These are phyloP conservation scores for Zaprionus obscuricornis DNA, from an alignment of 2,888 invertebrate species.

Conservation along the genomic window DNA sequence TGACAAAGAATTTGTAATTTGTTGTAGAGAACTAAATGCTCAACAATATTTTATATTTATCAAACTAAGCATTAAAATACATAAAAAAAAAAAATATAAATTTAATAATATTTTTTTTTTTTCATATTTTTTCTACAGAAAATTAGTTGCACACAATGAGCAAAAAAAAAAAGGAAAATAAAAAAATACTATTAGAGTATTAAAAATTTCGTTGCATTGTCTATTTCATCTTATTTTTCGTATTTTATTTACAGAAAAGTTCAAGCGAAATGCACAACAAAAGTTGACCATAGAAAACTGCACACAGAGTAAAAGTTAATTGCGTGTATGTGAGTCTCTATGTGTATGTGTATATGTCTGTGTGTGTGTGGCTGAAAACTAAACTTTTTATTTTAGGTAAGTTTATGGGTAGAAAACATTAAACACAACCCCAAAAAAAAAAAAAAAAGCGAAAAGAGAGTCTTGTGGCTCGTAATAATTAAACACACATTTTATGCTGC, in stretches of 20 bases:
- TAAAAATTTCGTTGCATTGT: slow-evolving; percentile 16
- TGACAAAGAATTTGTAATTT: too few species aligned
- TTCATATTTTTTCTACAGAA: too few species aligned
- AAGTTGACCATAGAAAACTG: slow-evolving; percentile 68
- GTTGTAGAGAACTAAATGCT: too few species aligned
- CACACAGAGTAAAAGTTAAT: slow-evolving; percentile 72
- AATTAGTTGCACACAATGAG: too few species aligned
- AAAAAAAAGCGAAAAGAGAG: too few species aligned
- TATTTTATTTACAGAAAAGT: slow-evolving; percentile 71
- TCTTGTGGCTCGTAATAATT: slow-evolving; percentile 62
- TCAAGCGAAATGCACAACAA: slow-evolving; percentile 72
- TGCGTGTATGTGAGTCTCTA: too few species aligned
- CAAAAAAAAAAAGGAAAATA: too few species aligned
- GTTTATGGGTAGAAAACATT: slow-evolving; percentile 61
- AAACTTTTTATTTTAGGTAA: slow-evolving; percentile 75
- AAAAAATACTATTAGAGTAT: slow-evolving; percentile 28
- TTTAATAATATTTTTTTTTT: too few species aligned
- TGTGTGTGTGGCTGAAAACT: slow-evolving; percentile 46
- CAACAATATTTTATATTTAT: too few species aligned
- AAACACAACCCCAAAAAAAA: slow-evolving; percentile 40
- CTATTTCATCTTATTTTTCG: slow-evolving; percentile 18
- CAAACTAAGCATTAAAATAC: too few species aligned
- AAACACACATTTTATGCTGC: slow-evolving; percentile 75
- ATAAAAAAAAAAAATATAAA: too few species aligned
- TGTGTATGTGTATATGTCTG: slow-evolving; percentile 29